Evolutionary conservation across 2,888 invertebrate genomes (phyloP), one percentile per base, ranked within the genome.

Genomic region (Campoplex capitator): DNA sequence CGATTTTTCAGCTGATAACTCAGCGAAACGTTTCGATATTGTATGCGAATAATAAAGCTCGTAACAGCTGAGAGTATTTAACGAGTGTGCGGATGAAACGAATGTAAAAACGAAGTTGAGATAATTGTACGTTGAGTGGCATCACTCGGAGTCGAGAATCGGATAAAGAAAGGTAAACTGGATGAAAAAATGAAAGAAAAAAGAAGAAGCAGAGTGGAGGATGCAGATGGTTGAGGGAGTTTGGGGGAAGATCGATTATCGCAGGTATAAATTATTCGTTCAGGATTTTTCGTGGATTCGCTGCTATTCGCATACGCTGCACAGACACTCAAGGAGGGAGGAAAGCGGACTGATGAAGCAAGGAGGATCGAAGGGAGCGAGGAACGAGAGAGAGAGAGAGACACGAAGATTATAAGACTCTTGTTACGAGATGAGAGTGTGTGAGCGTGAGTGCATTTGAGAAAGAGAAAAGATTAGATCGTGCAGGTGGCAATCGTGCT

Each of bases 241-340:
- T 48, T 58, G n/a, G 65, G 71, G 35, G 23, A 23, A 71, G 73
- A 68, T 67, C 58, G 81, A 85, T 85, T 77, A 80, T 85, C 73
- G 73, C 67, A n/a, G 62, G 76, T 68, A 80, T 73, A 71, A 83
- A 86, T 86, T 48, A 83, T 67, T 35, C 70, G 38, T 56, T 65
- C n/a, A 71, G 56, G 45, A 42, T 74, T 84, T 78, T 51, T n/a
- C 13, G 28, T 18, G 23, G 11, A 56, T 35, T 35, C 38, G 32
- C 54, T 32, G 51, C 32, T 16, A 71, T 71, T 71, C 23, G 23
- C 32, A 48, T 32, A 48, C 7, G 1, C 8, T 68, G 16, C 28
- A 35, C 62, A 42, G 3, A 32, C 1, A 35, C 4, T 11, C 51
- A 48, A 28, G 56, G 28, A 54, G 38, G n/a, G n/a, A 32, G 16